Conservation (phyloP, 1,140 invertebrate genomes). For the Argopecten irradians region DNA sequence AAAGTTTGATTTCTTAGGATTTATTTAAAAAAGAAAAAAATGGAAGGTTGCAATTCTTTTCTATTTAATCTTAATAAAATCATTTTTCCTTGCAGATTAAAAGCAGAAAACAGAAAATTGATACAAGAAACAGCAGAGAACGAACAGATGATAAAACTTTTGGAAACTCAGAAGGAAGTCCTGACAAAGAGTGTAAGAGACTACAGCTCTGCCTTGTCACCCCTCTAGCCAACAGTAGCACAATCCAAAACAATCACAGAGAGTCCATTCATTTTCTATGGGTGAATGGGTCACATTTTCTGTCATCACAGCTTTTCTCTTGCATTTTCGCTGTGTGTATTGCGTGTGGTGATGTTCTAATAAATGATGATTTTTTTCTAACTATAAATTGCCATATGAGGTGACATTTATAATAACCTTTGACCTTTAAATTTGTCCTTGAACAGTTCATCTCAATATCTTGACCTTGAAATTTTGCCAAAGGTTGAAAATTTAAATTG, state of each 20-base stretch:
- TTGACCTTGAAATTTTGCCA: no score
- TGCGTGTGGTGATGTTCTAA: not conserved
- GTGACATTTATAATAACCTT: not conserved
- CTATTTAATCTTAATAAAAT: not conserved
- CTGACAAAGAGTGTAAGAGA: conserved; percentile 71
- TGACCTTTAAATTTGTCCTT: not conserved
- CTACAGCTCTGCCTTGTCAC: not conserved
- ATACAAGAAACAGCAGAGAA: conserved; percentile 73
- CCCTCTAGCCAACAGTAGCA: conserved; percentile 14
- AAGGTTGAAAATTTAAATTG: no score
- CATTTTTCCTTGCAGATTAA: conserved; percentile 58
- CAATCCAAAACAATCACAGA: not conserved
- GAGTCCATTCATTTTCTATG: not conserved
- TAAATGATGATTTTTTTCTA: not conserved
- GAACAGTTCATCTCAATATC: no score
- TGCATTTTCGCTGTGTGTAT: not conserved
- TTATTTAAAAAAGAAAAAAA: no score
- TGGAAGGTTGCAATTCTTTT: not conserved
- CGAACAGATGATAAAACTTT: conserved; percentile 72
- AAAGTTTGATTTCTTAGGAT: no score
- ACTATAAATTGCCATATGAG: not conserved
- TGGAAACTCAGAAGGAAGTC: conserved; percentile 73
- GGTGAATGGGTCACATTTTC: not conserved
- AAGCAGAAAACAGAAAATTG: conserved; percentile 67
- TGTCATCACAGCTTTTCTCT: not conserved